Percentiles rank a stretch among this genome's conserved stretches.
Evolutionary conservation across 2,113 vertebrate genomes (phyloP).

Genomic region (Brachyhypopomus occidentalis): DNA sequence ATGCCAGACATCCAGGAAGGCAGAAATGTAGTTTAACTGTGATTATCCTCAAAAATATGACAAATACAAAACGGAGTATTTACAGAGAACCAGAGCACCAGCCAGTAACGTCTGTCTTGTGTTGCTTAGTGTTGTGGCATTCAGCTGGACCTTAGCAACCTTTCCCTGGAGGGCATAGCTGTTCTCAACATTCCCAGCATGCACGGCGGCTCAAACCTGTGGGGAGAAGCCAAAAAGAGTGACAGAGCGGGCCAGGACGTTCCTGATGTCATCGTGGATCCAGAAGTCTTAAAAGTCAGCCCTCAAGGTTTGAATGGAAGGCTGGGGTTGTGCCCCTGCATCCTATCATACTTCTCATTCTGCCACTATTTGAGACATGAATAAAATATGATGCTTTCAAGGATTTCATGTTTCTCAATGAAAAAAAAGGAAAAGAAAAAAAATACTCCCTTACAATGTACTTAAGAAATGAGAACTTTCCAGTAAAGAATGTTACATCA

Average conservation of each 20-base stretch:
- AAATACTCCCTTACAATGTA: no score
- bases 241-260: slow-evolving; percentile 67
- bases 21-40: no score
- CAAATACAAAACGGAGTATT: not conserved
- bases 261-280: slow-evolving; percentile 81
- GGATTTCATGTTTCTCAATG: no score
- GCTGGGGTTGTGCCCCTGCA: no score
- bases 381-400: no score
- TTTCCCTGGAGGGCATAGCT: slow-evolving; percentile 82
- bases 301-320: slow-evolving; percentile 77
- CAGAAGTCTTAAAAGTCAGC: slow-evolving; percentile 83
- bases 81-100: slow-evolving; percentile 1
- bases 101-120: slow-evolving; percentile 11
- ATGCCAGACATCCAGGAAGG: no score
- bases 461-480: no score
- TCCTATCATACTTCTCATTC: no score
- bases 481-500: no score
- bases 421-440: no score
- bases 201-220: slow-evolving; percentile 92
- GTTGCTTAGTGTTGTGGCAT: slow-evolving; percentile 81
- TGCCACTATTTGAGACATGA: no score
- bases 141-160: slow-evolving; percentile 76
- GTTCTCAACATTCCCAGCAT: slow-evolving; percentile 95
- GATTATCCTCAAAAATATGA: not conserved
- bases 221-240: slow-evolving; percentile 84